Evolutionary conservation across 1,140 invertebrate genomes (phyloP), one percentile per base, ranked within the genome.

Genomic region (Cyrtorhinus lividipennis): DNA sequence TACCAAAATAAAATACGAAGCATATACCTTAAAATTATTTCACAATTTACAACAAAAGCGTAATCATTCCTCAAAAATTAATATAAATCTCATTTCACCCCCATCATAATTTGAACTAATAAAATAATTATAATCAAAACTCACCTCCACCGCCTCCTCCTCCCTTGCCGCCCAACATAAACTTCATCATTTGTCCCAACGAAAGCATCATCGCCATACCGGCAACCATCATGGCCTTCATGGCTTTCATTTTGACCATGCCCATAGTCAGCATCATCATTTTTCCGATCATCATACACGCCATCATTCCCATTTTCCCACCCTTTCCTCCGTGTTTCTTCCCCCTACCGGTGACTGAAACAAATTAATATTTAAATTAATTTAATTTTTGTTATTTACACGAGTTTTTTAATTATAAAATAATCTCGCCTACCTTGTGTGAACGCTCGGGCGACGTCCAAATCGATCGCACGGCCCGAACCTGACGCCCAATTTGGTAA

Each of bases 201-300:
- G 64, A 62, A 0, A 65, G 56, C 2, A 59, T 24, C 5, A 65
- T 23, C 12, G 64, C 64, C 2, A 62, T 38, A 1, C 27, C 13
- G 8, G 44, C 24, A 22, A 65, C 59, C 48, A 65, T 53, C 1
- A 65, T 38, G 13, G 64, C 64, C 24, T 62, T 65, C 46, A 65
- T 62, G 2, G 64, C 64, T 26, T 65, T 65, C 56, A 65, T 61
- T 30, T 65, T 65, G 57, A 65, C 62, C 25, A 65, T 44, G 1
- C 59, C 64, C 64, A 65, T 65, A 8, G 38, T 1, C 64, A 65
- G 58, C 64, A 65, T 65, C 1, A 24, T 60, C 61, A 65, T 44
- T 25, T 65, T 65, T 10, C 64, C 64, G 48, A 62, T 62, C 38
- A 62, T 30, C 15, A 26, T 60, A 56, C 61, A 62, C 64, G 62